Conservation (phyloP, 2,113 vertebrate species). For the Elephas maximus region DNA sequence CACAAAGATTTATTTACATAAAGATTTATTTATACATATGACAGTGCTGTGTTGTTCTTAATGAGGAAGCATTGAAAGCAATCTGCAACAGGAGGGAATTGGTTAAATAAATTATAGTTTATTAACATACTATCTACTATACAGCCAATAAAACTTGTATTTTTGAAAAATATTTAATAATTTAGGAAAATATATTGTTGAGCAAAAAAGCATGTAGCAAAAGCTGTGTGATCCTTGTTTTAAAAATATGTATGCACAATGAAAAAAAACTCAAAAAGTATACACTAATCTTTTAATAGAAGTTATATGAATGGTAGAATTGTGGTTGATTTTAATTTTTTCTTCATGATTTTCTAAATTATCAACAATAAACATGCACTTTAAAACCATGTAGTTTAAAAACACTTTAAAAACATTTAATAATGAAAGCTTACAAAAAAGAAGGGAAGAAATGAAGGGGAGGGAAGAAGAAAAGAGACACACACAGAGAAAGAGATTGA, state of each 20-base stretch:
- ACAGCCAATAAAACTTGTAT: not conserved
- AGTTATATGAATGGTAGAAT: not conserved
- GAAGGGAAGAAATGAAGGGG: not conserved
- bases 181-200: not conserved
- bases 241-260: not conserved
- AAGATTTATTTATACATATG: not conserved
- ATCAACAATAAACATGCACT: not conserved
- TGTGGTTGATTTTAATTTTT: not conserved
- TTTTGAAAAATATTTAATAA: constrained; percentile 20
- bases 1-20: not conserved
- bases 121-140: not conserved
- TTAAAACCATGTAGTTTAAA: not conserved
- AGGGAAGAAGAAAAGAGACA: not conserved
- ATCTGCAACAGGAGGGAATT: not conserved
- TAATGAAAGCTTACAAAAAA: not conserved
- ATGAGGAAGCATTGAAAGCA: not conserved
- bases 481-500: not conserved
- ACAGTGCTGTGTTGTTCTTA: not conserved
- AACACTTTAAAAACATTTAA: not conserved
- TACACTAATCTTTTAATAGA: not conserved
- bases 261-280: not conserved
- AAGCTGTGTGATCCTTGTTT: not conserved
- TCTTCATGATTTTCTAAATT: not conserved
- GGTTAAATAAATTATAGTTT: not conserved
- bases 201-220: not conserved